Conservation (phyloP, 2,888 invertebrate species). For the Escarpia spicata region DNA sequence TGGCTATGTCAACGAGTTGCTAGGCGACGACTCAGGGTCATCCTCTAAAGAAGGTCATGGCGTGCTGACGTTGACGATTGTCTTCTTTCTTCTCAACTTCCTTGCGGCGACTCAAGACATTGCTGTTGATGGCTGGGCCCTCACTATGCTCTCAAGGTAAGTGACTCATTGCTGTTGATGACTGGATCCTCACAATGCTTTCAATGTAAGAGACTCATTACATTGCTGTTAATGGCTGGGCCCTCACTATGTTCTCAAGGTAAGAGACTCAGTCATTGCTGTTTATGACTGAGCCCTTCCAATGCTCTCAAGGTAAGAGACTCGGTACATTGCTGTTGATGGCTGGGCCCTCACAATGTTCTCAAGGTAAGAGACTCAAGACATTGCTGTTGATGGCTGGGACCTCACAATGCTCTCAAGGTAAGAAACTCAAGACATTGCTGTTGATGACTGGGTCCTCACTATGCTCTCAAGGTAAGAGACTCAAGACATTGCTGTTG, state of each 20-base stretch:
- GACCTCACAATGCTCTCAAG: slow-evolving; percentile 94
- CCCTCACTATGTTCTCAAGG: slow-evolving; percentile 91
- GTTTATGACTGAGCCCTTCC: no score
- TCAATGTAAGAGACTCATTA: slow-evolving; percentile 86
- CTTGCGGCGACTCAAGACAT: slow-evolving; percentile 99
- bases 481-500: no score
- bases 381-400: slow-evolving; percentile 99
- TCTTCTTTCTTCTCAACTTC: slow-evolving; percentile 93
- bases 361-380: slow-evolving; percentile 83
- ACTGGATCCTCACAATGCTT: no score
- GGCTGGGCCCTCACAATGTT: no score
- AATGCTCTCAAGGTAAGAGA: slow-evolving; percentile 70
- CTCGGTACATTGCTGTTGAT: slow-evolving; percentile 69
- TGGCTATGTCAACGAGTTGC: slow-evolving; percentile 71
- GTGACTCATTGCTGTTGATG: slow-evolving; percentile 18
- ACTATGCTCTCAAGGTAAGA: slow-evolving; percentile 70
- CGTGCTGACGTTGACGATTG: slow-evolving; percentile 73
- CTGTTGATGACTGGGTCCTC: no score
- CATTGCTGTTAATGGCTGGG: slow-evolving; percentile 99
- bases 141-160: slow-evolving; percentile 95
- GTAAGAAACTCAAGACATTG: no score
- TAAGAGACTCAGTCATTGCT: no score
- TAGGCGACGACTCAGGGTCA: slow-evolving; percentile 72
- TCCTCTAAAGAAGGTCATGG: slow-evolving; percentile 23
- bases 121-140: slow-evolving; percentile 99